Evolutionary conservation across 2,888 invertebrate species (phyloP).

Genomic region (Spisula subtruncata): DNA sequence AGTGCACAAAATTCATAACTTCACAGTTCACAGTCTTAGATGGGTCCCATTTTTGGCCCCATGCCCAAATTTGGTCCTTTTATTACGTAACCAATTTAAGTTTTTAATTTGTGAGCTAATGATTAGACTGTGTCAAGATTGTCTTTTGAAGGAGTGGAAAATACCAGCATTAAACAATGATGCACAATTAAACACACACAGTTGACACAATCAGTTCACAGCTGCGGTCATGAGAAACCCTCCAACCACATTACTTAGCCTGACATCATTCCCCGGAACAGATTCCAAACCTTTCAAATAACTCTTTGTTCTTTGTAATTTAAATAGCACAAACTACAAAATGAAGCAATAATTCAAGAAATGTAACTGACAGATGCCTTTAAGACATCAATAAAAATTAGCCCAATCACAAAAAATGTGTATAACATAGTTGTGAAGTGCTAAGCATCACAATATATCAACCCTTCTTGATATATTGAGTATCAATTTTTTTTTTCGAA

Average conservation of each 20-base stretch:
- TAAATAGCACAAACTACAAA: too few species aligned
- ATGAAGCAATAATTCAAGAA: too few species aligned
- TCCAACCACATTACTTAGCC: neutral
- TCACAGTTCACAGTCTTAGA: neutral
- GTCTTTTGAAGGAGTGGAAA: neutral
- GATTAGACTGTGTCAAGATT: neutral
- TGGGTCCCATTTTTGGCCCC: neutral
- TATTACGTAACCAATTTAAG: slow-evolving; percentile 13
- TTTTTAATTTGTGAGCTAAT: neutral
- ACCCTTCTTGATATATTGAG: too few species aligned
- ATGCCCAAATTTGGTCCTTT: neutral
- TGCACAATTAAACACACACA: neutral
- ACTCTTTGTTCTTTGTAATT: too few species aligned
- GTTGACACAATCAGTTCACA: slow-evolving; percentile 15
- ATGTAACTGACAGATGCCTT: too few species aligned
- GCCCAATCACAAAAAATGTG: too few species aligned
- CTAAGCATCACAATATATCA: too few species aligned
- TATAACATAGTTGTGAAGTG: too few species aligned
- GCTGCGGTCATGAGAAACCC: neutral
- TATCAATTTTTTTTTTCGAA: too few species aligned
- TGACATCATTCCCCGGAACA: too few species aligned
- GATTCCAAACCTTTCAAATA: too few species aligned
- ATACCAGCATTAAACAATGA: slow-evolving; percentile 3
- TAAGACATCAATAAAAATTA: too few species aligned
- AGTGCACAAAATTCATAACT: neutral